A percentile compares a stretch with the other conserved stretches of the same genome.
phyloP scores from a whole-genome alignment of 2,888 invertebrate species.

The Apomyelois bistriatella region DNA sequence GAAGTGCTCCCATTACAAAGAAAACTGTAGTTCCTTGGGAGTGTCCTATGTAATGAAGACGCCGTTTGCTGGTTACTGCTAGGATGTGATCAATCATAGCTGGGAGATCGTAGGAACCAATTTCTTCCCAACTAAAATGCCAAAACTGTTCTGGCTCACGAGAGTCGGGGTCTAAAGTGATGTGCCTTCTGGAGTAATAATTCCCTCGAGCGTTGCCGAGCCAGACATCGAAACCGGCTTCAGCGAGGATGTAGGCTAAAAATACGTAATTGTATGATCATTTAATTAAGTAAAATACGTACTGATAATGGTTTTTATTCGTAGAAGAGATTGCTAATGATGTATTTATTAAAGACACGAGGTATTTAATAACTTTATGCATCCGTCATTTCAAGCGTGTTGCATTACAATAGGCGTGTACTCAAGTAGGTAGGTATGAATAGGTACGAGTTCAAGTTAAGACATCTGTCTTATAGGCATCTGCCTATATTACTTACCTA shows the following conservation, averaged over 20 bases:
- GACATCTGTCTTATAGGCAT: not conserved
- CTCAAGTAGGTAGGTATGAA: no score
- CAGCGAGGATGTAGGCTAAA: conserved; percentile 71
- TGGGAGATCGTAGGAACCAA: conserved; percentile 87
- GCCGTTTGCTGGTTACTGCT: conserved; percentile 69
- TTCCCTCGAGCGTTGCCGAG: conserved; percentile 88
- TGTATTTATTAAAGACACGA: no score
- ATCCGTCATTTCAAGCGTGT: no score
- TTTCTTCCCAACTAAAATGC: conserved; percentile 89
- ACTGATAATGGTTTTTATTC: no score
- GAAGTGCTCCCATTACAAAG: conserved; percentile 81
- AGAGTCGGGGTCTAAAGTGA: conserved; percentile 45
- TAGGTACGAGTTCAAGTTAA: no score
- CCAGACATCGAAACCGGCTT: conserved; percentile 87
- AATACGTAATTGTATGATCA: not conserved
- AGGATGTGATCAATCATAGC: conserved; percentile 86
- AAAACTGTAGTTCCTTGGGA: conserved; percentile 83
- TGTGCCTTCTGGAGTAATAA: conserved; percentile 79
- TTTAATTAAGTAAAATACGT: no score
- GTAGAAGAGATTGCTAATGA: no score
- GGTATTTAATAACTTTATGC: no score
- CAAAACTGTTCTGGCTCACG: conserved; percentile 63
- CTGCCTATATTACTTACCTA: conserved; percentile 61
- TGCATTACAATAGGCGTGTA: no score
- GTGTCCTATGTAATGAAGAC: conserved; percentile 88